Evolutionary conservation across 23 tunicate species (phyloP).

Genomic region (Halocynthia aurantium): DNA sequence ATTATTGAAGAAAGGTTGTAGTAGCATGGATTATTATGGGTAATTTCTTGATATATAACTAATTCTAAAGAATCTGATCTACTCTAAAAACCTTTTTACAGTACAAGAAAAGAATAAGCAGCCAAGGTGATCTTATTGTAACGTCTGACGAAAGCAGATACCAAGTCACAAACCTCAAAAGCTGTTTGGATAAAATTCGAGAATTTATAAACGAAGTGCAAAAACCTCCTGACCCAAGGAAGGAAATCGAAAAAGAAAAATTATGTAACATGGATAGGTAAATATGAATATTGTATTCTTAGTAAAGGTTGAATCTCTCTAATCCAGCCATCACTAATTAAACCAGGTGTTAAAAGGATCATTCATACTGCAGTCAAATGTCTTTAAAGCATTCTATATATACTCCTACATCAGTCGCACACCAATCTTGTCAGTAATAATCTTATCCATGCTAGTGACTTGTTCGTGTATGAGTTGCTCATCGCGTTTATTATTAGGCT

Average conservation of each 20-base stretch:
- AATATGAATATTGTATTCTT: not conserved
- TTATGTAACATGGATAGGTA: slow-evolving; percentile 53
- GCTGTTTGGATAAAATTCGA: slow-evolving; percentile 44
- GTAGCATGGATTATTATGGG: not conserved
- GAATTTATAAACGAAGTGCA: slow-evolving; percentile 33
- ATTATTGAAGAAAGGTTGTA: not conserved
- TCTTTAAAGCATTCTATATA: not conserved
- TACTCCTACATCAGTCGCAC: not conserved
- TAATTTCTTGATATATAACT: not conserved
- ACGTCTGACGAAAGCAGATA: slow-evolving; percentile 65
- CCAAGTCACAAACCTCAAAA: slow-evolving; percentile 52
- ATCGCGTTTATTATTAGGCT: no score
- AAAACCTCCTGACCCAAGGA: slow-evolving; percentile 64
- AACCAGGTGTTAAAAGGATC: not conserved
- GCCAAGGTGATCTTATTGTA: slow-evolving; percentile 61
- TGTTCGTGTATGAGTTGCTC: no score
- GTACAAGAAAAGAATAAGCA: slow-evolving; percentile 43
- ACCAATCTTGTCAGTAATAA: not conserved
- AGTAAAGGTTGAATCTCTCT: not conserved
- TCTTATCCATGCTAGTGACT: no score
- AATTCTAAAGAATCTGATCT: not conserved
- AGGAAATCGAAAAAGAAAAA: slow-evolving; percentile 39
- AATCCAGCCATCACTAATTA: not conserved
- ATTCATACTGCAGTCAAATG: not conserved
- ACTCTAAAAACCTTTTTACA: slow-evolving; percentile 6